A percentile compares a stretch with the other conserved stretches of the same genome.
Evolutionary conservation across 2,113 vertebrate species (phyloP).

Genomic region (Panurus biarmicus): DNA sequence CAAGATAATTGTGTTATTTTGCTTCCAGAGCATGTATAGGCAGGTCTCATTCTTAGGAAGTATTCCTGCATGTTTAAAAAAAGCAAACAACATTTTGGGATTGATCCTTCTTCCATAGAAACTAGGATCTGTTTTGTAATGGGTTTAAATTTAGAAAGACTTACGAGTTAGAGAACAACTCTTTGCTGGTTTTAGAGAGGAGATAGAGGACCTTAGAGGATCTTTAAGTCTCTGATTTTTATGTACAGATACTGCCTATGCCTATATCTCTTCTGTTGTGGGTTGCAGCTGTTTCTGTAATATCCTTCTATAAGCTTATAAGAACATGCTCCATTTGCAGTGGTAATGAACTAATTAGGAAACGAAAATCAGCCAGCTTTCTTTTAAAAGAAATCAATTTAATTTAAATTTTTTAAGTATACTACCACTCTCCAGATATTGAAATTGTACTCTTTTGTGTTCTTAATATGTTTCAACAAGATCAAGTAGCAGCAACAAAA

Average conservation of each 20-base stretch:
- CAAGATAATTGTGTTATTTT: not conserved
- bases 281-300: not conserved
- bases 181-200: not conserved
- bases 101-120: not conserved
- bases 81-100: not conserved
- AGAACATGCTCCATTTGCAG: not conserved
- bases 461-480: slow-evolving; percentile 20
- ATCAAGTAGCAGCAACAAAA: slow-evolving; percentile 35
- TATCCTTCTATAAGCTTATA: not conserved
- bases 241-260: not conserved
- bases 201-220: not conserved
- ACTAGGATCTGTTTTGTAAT: not conserved
- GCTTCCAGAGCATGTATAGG: not conserved
- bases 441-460: not conserved
- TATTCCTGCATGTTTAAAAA: not conserved
- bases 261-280: not conserved
- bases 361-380: slow-evolving; percentile 12
- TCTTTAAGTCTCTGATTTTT: not conserved
- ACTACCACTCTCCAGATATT: not conserved
- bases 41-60: not conserved
- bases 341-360: slow-evolving; percentile 39
- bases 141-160: not conserved
- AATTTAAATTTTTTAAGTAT: slow-evolving; percentile 12
- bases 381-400: slow-evolving; percentile 23
- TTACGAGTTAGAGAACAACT: not conserved